These are phyloP conservation scores for Ascaphus truei DNA, from an alignment of 2,113 vertebrate genomes.

Conservation along the genomic window DNA sequence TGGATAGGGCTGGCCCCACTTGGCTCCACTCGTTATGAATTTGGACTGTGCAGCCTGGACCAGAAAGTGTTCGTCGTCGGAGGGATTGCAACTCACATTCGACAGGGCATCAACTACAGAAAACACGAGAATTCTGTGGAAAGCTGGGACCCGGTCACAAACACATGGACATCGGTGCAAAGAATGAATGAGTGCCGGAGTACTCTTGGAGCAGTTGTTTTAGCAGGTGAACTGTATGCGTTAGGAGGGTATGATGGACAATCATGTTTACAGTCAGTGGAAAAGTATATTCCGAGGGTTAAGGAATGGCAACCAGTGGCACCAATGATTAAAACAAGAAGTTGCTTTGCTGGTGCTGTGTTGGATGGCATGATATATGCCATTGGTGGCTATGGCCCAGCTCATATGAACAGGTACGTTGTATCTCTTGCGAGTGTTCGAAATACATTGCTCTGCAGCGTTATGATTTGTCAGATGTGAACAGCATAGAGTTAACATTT, in stretches of 20 bases:
- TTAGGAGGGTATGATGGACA: conserved; percentile 93
- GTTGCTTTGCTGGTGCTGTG: conserved; percentile 90
- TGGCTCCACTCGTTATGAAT: conserved; percentile 88
- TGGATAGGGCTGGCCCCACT: conserved; percentile 96
- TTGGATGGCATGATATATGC: conserved; percentile 95
- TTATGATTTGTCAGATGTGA: too few species aligned
- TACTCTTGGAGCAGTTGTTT: conserved; percentile 85
- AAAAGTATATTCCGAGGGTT: conserved; percentile 90
- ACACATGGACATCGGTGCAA: conserved; percentile 86
- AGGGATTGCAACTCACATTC: conserved; percentile 90
- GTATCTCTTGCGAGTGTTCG: not conserved
- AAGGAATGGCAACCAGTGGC: conserved; percentile 92
- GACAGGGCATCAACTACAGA: conserved; percentile 85
- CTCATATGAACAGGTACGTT: conserved; percentile 94
- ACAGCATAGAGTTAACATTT: too few species aligned
- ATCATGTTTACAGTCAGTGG: conserved; percentile 90
- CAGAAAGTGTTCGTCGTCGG: conserved; percentile 93
- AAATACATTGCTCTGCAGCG: not conserved
- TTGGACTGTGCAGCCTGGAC: conserved; percentile 88
- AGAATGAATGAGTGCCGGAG: conserved; percentile 91
- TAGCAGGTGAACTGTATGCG: conserved; percentile 90
- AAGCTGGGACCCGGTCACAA: conserved; percentile 94
- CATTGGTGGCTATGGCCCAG: conserved; percentile 92
- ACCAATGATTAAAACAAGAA: conserved; percentile 91
- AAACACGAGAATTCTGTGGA: conserved; percentile 92